Evolutionary conservation across 23 tunicate species (phyloP).

Genomic region (Halocynthia aurantium): DNA sequence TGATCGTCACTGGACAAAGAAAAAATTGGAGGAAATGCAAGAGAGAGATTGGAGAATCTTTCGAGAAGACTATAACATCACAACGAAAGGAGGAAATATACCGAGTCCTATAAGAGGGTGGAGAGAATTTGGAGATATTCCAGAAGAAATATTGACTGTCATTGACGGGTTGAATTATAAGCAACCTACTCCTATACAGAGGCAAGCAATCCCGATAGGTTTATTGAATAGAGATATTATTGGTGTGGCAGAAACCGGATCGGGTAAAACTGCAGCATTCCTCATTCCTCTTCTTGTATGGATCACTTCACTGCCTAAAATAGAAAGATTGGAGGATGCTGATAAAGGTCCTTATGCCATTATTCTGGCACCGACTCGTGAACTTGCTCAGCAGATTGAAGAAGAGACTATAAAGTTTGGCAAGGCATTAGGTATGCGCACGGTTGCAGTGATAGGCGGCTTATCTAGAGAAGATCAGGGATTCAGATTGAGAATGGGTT

Average conservation of each 20-base stretch:
- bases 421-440: slow-evolving; percentile 80
- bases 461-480: slow-evolving; percentile 92
- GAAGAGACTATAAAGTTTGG: slow-evolving; percentile 96
- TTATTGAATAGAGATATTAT: slow-evolving; percentile 89
- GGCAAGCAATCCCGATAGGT: slow-evolving; percentile 98
- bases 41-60: slow-evolving; percentile 99
- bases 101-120: slow-evolving; percentile 86
- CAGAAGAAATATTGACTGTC: slow-evolving; percentile 58
- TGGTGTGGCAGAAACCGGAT: slow-evolving; percentile 98
- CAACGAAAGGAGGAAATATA: slow-evolving; percentile 97
- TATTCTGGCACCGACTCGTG: slow-evolving; percentile 96
- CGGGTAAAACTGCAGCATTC: slow-evolving; percentile 98
- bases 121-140: slow-evolving; percentile 79
- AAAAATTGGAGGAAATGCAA: slow-evolving; percentile 66
- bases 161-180: slow-evolving; percentile 75
- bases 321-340: slow-evolving; percentile 94
- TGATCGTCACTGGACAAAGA: slow-evolving; percentile 97
- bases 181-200: slow-evolving; percentile 97
- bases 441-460: slow-evolving; percentile 98
- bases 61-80: slow-evolving; percentile 92
- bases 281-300: slow-evolving; percentile 89
- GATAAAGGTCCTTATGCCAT: slow-evolving; percentile 99
- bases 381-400: slow-evolving; percentile 96
- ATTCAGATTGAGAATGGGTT: slow-evolving; percentile 95
- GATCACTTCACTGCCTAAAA: slow-evolving; percentile 95